Conservation (phyloP, 2,113 vertebrate genomes). For the Gambusia holbrooki region DNA sequence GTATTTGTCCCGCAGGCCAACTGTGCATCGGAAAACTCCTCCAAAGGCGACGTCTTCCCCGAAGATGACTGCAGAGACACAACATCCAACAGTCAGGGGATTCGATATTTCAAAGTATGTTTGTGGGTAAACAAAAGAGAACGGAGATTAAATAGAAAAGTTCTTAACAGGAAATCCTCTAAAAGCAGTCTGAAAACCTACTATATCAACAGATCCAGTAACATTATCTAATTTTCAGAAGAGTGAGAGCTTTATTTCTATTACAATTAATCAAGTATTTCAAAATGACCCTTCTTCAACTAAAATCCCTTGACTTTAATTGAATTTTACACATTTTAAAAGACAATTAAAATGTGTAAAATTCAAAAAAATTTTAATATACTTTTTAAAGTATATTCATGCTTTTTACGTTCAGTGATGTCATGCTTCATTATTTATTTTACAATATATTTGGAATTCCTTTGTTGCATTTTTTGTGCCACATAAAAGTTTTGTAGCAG, state of each 20-base stretch:
- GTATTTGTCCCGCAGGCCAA: constrained; percentile 96
- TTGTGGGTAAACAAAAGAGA: not conserved
- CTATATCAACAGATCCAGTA: not conserved
- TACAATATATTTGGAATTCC: too few relatives aligned
- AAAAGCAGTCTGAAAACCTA: too few relatives aligned
- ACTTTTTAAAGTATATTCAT: too few relatives aligned
- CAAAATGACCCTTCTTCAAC: too few relatives aligned
- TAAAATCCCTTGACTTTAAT: not conserved
- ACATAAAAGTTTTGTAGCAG: too few relatives aligned
- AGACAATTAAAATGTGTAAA: not conserved
- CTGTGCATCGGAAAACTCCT: constrained; percentile 98
- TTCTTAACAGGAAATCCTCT: not conserved
- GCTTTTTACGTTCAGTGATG: too few relatives aligned
- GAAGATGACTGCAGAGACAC: constrained; percentile 89
- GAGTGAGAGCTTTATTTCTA: not conserved
- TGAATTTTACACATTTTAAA: not conserved
- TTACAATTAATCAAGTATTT: not conserved
- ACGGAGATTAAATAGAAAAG: not conserved
- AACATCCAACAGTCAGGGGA: constrained; percentile 17
- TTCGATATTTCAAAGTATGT: not conserved
- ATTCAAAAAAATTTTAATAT: too few relatives aligned
- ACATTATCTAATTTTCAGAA: not conserved
- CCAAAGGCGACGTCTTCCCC: constrained; percentile 98
- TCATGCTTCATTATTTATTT: too few relatives aligned
- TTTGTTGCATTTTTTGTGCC: too few relatives aligned